These are phyloP conservation scores for Falco naumanni DNA, from an alignment of 2,797 vertebrate species.

Conservation along the genomic window DNA sequence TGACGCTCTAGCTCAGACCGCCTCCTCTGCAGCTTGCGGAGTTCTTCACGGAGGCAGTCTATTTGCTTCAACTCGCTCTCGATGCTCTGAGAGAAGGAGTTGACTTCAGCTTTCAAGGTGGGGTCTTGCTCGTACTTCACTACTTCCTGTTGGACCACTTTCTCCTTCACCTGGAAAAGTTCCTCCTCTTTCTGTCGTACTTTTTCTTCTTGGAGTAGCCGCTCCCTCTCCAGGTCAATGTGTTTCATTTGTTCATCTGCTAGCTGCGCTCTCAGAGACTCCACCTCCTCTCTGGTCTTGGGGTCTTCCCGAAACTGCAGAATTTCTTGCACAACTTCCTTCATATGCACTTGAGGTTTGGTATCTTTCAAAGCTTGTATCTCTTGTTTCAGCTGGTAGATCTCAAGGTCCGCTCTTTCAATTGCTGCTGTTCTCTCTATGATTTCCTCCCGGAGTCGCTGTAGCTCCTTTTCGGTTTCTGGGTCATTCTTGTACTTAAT, in stretches of 20 bases:
- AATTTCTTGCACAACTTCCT: slow-evolving; percentile 94
- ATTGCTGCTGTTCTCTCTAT: slow-evolving; percentile 90
- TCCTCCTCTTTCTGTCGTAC: slow-evolving; percentile 88
- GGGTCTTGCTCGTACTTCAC: slow-evolving; percentile 91
- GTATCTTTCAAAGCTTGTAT: slow-evolving; percentile 92
- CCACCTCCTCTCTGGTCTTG: slow-evolving; percentile 92
- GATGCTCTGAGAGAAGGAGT: slow-evolving; percentile 85
- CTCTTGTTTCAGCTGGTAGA: slow-evolving; percentile 90
- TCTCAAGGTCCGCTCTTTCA: slow-evolving; percentile 91
- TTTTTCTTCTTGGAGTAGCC: slow-evolving; percentile 83
- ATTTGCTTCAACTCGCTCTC: slow-evolving; percentile 89
- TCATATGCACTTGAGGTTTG: slow-evolving; percentile 92
- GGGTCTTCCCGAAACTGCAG: slow-evolving; percentile 93
- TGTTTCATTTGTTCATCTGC: slow-evolving; percentile 92
- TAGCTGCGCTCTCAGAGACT: slow-evolving; percentile 85
- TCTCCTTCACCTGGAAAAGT: slow-evolving; percentile 90
- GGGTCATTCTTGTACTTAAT: slow-evolving; percentile 97
- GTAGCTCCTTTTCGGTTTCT: slow-evolving; percentile 90
- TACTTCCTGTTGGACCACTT: slow-evolving; percentile 91
- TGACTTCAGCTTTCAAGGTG: slow-evolving; percentile 86
- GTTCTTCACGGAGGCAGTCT: slow-evolving; percentile 85
- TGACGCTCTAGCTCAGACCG: slow-evolving; percentile 90
- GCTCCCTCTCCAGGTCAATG: slow-evolving; percentile 89
- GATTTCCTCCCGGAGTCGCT: slow-evolving; percentile 91
- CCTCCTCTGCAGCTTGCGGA: slow-evolving; percentile 81